These are phyloP conservation scores for Cheilosia vernalis DNA, from an alignment of 2,888 invertebrate genomes.

Conservation along the genomic window DNA sequence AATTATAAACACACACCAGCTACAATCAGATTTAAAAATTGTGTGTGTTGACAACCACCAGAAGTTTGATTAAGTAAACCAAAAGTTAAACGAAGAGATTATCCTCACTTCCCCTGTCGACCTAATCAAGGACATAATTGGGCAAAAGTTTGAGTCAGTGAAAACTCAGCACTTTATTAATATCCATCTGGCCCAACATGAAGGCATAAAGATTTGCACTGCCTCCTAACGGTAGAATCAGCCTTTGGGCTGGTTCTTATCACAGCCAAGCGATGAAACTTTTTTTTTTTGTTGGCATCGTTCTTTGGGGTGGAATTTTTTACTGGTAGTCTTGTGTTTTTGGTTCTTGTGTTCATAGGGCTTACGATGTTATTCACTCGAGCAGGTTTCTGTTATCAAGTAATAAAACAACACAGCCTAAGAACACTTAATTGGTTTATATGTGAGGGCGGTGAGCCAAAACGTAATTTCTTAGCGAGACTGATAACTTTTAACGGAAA, in stretches of 20 bases:
- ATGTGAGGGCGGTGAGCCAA: neutral
- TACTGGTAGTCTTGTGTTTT: constrained; percentile 9
- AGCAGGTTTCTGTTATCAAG: constrained; percentile 32
- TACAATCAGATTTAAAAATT: constrained; percentile 21
- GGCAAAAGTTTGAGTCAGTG: constrained; percentile 58
- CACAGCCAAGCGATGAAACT: constrained; percentile 58
- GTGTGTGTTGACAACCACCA: constrained; percentile 15
- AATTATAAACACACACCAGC: neutral
- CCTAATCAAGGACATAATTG: constrained; percentile 53
- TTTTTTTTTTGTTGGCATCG: constrained; percentile 19
- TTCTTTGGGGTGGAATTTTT: constrained; percentile 13
- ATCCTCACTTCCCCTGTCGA: neutral
- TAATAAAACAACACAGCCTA: constrained; percentile 23
- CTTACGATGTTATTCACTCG: constrained; percentile 13
- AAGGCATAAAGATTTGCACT: constrained; percentile 30
- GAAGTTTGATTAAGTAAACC: constrained; percentile 26
- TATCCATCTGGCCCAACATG: constrained; percentile 21
- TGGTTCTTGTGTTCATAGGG: constrained; percentile 25
- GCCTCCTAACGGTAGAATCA: neutral
- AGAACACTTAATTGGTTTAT: constrained; percentile 12
- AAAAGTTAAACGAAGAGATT: constrained; percentile 14
- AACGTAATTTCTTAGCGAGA: neutral
- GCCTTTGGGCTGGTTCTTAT: constrained; percentile 38
- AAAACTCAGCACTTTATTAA: constrained; percentile 60
- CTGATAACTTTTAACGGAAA: neutral